Percentiles rank a stretch among this genome's conserved stretches.
Conservation (phyloP, 2,888 invertebrate genomes). For the Cerastoderma edule region DNA sequence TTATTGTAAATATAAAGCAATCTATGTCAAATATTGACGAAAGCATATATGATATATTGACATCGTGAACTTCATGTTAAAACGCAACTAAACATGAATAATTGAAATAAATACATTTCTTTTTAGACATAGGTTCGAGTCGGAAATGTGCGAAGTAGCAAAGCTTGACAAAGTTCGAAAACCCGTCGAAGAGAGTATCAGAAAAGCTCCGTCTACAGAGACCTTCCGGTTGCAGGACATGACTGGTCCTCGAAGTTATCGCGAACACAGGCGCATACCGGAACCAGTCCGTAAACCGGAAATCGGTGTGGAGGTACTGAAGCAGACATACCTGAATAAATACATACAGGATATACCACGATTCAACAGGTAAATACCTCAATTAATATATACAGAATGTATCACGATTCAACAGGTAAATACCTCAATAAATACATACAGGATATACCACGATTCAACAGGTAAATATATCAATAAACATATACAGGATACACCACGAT, state of each 20-base stretch:
- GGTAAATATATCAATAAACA: neutral
- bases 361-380: constrained; percentile 8
- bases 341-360: constrained; percentile 51
- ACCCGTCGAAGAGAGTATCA: neutral
- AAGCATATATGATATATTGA: too few species aligned
- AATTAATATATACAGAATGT: neutral
- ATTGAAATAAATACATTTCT: neutral
- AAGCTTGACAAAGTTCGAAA: neutral
- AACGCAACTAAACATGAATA: neutral
- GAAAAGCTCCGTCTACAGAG: neutral
- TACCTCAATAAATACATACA: neutral
- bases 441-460: neutral
- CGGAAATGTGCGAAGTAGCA: neutral
- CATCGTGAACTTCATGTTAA: neutral
- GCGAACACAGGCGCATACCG: neutral
- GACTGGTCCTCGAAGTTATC: neutral
- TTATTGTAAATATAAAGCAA: too few species aligned
- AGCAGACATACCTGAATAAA: constrained; percentile 58
- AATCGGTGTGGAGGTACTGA: constrained; percentile 40
- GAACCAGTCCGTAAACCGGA: neutral
- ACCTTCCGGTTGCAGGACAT: neutral
- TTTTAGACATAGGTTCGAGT: neutral
- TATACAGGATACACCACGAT: neutral
- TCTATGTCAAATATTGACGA: too few species aligned
- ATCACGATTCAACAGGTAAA: neutral